Percentiles rank a stretch among this genome's conserved stretches.
These are phyloP conservation scores for Tolypeutes matacus DNA, from an alignment of 2,797 vertebrate species.

Conservation along the genomic window DNA sequence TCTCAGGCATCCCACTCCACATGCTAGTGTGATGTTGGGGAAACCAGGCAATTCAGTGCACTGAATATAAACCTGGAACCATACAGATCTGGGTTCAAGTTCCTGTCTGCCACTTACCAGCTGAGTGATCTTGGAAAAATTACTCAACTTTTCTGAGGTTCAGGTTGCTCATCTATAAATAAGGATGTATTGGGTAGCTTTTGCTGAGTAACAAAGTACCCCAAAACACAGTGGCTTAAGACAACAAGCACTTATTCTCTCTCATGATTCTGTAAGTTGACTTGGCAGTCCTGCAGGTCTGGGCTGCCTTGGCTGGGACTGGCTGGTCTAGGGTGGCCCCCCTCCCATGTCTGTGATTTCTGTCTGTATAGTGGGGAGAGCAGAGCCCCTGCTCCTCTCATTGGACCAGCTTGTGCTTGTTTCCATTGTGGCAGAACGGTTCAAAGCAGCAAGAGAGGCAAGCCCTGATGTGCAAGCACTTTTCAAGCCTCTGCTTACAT, in stretches of 20 bases:
- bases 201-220: neutral
- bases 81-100: neutral
- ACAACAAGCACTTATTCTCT: neutral
- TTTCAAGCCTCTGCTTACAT: neutral
- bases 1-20: neutral
- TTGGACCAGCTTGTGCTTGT: neutral
- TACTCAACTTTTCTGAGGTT: neutral
- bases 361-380: neutral
- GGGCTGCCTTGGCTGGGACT: fast-evolving
- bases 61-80: neutral
- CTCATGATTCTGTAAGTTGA: neutral
- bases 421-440: neutral
- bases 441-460: neutral
- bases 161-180: neutral
- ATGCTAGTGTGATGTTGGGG: neutral
- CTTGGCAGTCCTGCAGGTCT: neutral
- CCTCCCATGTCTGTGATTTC: neutral
- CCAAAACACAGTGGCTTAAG: neutral
- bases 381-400: neutral
- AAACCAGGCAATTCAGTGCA: neutral
- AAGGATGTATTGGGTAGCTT: neutral
- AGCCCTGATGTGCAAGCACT: neutral
- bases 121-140: neutral
- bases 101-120: neutral
- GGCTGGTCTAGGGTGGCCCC: neutral